Conservation (phyloP, 2,113 vertebrate genomes). For the Gambusia affinis region DNA sequence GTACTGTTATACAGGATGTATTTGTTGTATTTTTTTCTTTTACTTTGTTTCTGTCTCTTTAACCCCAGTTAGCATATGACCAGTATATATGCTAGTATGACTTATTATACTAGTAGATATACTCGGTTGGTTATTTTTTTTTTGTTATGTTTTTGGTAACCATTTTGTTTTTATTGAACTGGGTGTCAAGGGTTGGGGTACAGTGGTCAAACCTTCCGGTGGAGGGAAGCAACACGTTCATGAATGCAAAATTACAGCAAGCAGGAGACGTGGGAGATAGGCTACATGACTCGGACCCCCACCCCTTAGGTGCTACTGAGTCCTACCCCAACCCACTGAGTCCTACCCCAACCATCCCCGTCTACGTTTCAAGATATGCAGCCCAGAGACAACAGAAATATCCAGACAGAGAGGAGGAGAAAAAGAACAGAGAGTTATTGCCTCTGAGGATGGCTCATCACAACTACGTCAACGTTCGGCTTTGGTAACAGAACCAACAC, state of each 20-base stretch:
- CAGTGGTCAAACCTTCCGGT: constrained; percentile 58
- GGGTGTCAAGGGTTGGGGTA: constrained; percentile 49
- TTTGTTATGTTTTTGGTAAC: constrained; percentile 74
- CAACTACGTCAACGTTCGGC: constrained; percentile 66
- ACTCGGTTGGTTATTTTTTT: constrained; percentile 17
- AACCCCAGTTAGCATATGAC: constrained; percentile 74
- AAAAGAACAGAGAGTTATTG: constrained; percentile 51
- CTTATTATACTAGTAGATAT: constrained; percentile 32
- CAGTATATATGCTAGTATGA: constrained; percentile 37
- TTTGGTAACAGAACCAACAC: constrained; percentile 74
- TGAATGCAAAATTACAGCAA: constrained; percentile 77
- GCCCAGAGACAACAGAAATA: constrained; percentile 39
- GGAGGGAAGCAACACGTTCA: constrained; percentile 66
- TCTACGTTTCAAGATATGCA: not conserved
- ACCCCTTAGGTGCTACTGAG: constrained; percentile 83
- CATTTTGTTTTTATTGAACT: constrained; percentile 81
- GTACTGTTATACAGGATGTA: constrained; percentile 97
- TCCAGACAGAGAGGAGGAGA: constrained; percentile 27
- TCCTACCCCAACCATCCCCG: too few species aligned
- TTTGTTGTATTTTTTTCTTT: constrained; percentile 81
- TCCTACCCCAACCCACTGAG: constrained; percentile 7
- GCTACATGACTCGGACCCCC: constrained; percentile 78
- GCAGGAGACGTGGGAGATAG: constrained; percentile 55
- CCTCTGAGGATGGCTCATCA: constrained; percentile 71
- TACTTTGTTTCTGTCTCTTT: constrained; percentile 74